Conservation (phyloP, 2,888 invertebrate genomes). For the Dasypolia templi region DNA sequence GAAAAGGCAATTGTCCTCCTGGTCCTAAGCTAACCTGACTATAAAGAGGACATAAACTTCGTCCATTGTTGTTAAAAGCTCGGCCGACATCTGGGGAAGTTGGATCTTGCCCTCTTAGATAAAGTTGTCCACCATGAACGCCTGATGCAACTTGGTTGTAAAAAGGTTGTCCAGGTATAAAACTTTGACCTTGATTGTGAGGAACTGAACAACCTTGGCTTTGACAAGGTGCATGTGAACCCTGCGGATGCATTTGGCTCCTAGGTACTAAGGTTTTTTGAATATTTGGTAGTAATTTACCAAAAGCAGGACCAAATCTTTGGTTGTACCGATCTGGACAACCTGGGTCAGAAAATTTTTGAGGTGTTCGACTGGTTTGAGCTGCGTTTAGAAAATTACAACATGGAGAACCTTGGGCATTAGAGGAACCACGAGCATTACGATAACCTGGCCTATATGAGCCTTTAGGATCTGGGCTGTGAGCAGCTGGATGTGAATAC, state of each 20-base stretch:
- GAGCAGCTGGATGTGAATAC: not conserved
- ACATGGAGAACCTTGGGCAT: not conserved
- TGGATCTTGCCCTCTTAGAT: not conserved
- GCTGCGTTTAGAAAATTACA: not conserved
- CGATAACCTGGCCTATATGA: not conserved
- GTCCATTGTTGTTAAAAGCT: not conserved
- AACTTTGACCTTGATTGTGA: slow-evolving; percentile 9
- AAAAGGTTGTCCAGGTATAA: not conserved
- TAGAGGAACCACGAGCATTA: not conserved
- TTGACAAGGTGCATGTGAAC: not conserved
- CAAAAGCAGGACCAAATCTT: slow-evolving; percentile 2
- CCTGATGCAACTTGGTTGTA: not conserved
- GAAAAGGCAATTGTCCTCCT: not conserved
- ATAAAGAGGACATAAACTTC: not conserved
- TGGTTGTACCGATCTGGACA: slow-evolving; percentile 27
- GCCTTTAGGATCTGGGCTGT: not conserved
- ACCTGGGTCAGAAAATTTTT: not conserved
- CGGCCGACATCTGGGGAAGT: not conserved
- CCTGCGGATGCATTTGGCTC: not conserved
- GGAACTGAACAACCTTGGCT: not conserved
- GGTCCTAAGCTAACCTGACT: not conserved
- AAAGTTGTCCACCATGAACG: not conserved
- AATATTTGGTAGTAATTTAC: not conserved
- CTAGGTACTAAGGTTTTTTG: slow-evolving; percentile 1
- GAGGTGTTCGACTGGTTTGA: not conserved